phyloP scores from a whole-genome alignment of 2,113 vertebrate species.

The Lepus americanus region DNA sequence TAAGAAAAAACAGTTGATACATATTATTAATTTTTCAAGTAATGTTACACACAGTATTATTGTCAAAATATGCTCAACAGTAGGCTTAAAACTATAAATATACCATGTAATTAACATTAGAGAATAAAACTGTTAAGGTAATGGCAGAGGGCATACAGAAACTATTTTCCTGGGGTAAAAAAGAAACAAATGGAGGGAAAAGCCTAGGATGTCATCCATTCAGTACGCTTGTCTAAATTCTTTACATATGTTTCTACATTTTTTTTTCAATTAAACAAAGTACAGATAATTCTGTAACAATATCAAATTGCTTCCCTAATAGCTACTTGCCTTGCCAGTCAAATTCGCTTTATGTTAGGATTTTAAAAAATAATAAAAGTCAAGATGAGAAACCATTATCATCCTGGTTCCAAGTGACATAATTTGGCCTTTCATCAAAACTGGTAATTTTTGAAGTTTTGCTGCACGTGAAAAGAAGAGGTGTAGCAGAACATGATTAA shows the following conservation, averaged over 20 bases:
- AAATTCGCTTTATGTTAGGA: slow-evolving; percentile 84
- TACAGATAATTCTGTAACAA: slow-evolving; percentile 87
- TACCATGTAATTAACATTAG: slow-evolving; percentile 93
- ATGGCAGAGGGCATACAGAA: slow-evolving; percentile 86
- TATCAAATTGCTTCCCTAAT: slow-evolving; percentile 83
- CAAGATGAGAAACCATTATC: slow-evolving; percentile 80
- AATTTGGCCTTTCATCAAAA: slow-evolving; percentile 81
- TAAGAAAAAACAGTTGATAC: slow-evolving; percentile 82
- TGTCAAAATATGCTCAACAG: slow-evolving; percentile 94
- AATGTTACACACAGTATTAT: slow-evolving; percentile 98
- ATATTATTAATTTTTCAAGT: slow-evolving; percentile 85
- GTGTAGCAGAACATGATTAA: slow-evolving; percentile 80
- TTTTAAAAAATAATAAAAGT: slow-evolving; percentile 61
- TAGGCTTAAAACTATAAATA: slow-evolving; percentile 99
- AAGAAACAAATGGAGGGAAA: slow-evolving; percentile 84
- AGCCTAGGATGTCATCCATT: slow-evolving; percentile 82
- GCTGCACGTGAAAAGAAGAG: slow-evolving; percentile 83
- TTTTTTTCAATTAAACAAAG: slow-evolving; percentile 72
- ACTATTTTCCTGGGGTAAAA: slow-evolving; percentile 64
- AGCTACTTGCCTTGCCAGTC: slow-evolving; percentile 85
- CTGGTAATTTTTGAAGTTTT: slow-evolving; percentile 78
- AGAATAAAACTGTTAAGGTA: slow-evolving; percentile 92
- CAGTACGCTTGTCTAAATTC: slow-evolving; percentile 86
- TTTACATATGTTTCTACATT: slow-evolving; percentile 95
- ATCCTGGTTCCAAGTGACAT: slow-evolving; percentile 76